Conservation (phyloP, 2,888 invertebrate species). For the Theristus sp. region DNA sequence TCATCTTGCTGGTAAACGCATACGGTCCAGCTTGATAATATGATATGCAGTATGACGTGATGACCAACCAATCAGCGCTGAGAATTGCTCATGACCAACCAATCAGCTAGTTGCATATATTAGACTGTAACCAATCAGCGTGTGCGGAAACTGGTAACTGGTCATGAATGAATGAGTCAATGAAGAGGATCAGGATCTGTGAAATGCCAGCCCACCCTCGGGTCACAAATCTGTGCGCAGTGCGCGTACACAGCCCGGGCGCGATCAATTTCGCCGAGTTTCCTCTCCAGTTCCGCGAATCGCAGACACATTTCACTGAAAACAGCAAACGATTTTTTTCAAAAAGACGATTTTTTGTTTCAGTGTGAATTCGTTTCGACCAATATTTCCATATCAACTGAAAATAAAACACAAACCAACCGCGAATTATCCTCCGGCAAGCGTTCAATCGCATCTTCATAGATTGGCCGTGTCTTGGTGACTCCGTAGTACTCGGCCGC, state of each 20-base stretch:
- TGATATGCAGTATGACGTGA: too few relatives aligned
- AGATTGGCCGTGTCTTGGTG: constrained; percentile 85
- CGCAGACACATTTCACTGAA: constrained; percentile 78
- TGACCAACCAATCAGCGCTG: too few relatives aligned
- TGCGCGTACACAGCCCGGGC: constrained; percentile 91
- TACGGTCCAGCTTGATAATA: too few relatives aligned
- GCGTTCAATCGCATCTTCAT: constrained; percentile 88
- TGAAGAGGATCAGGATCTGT: too few relatives aligned
- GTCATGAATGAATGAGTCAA: too few relatives aligned
- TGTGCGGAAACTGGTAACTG: too few relatives aligned
- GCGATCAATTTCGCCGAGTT: constrained; percentile 90
- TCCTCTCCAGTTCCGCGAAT: constrained; percentile 93
- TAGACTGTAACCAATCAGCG: too few relatives aligned
- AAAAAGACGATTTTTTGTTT: not conserved
- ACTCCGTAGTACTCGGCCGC: constrained; percentile 94
- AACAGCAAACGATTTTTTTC: constrained; percentile 1
- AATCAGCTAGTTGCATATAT: too few relatives aligned
- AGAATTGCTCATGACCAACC: too few relatives aligned
- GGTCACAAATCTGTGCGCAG: constrained; percentile 97
- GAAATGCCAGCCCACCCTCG: constrained; percentile 57
- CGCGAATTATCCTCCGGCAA: constrained; percentile 66
- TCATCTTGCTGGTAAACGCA: too few relatives aligned
- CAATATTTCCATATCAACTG: not conserved
- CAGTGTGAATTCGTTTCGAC: not conserved
- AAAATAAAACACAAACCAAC: constrained; percentile 14